Percentiles rank a stretch among this genome's conserved stretches.
Evolutionary conservation across 1,140 invertebrate genomes (phyloP).

Genomic region (Atopsyche davidsoni): DNA sequence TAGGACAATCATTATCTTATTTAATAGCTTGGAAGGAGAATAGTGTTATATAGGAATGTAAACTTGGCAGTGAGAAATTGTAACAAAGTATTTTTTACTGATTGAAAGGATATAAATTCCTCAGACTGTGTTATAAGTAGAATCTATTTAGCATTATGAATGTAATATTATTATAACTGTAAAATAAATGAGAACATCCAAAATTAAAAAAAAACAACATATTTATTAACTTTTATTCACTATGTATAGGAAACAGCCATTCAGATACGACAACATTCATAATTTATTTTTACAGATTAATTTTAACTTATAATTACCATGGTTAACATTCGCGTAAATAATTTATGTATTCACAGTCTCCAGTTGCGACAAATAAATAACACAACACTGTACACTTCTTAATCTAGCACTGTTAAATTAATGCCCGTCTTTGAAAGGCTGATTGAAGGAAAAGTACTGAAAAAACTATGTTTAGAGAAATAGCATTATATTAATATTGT

Average conservation of each 20-base stretch:
- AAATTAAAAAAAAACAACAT: not conserved
- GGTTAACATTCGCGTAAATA: conserved; percentile 14
- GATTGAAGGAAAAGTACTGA: too few species aligned
- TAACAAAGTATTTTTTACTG: not conserved
- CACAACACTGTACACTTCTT: too few species aligned
- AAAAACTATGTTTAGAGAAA: too few species aligned
- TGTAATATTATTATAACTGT: not conserved
- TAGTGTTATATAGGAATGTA: too few species aligned
- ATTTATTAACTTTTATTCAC: not conserved
- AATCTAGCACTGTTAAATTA: too few species aligned
- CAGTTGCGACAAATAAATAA: not conserved
- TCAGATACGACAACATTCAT: conserved; percentile 2
- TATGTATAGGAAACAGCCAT: not conserved
- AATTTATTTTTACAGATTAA: not conserved
- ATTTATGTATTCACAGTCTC: conserved; percentile 12
- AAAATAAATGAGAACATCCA: not conserved
- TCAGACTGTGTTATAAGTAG: not conserved
- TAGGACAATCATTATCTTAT: too few species aligned
- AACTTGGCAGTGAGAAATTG: too few species aligned
- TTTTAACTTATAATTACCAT: conserved; percentile 8
- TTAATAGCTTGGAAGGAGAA: too few species aligned
- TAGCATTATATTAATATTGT: too few species aligned
- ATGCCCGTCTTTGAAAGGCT: too few species aligned
- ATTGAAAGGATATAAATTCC: not conserved
- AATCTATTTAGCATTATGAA: not conserved